phyloP scores from a whole-genome alignment of 2,888 invertebrate species.

The Pseudococcus jackbeardsleyi region DNA sequence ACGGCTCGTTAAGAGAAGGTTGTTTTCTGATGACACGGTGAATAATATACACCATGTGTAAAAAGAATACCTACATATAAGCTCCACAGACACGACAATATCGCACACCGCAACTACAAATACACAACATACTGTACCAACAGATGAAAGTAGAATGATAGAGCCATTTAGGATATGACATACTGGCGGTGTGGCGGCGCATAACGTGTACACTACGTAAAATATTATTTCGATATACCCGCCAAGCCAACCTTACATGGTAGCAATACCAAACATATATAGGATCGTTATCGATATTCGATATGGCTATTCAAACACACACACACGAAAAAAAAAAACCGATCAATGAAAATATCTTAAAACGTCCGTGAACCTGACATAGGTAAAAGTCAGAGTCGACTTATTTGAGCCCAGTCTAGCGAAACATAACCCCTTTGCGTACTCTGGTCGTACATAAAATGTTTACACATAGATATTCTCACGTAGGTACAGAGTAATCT shows the following conservation, averaged over 20 bases:
- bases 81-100: background rate
- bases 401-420: background rate
- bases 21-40: slow-evolving; percentile 21
- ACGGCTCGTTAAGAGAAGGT: slow-evolving; percentile 9
- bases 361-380: slow-evolving; percentile 39
- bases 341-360: slow-evolving; percentile 31
- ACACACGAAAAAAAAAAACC: background rate
- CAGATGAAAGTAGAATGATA: slow-evolving; percentile 53
- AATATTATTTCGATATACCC: background rate
- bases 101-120: background rate
- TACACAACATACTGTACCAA: background rate
- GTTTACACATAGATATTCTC: slow-evolving; percentile 32
- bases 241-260: background rate
- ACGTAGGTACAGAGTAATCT: background rate
- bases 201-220: background rate
- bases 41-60: background rate
- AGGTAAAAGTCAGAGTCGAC: slow-evolving; percentile 12
- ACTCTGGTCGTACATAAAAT: background rate
- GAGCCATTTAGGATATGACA: slow-evolving; percentile 37
- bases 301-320: slow-evolving; percentile 3
- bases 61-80: background rate
- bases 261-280: background rate
- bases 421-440: slow-evolving; percentile 7
- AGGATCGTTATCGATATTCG: slow-evolving; percentile 44
- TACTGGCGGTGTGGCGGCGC: background rate